Percentiles rank a stretch among this genome's conserved stretches.
phyloP scores from a whole-genome alignment of 37 sponge, comb jelly and placozoan species.

The Chondrilla cf. caribensis region DNA sequence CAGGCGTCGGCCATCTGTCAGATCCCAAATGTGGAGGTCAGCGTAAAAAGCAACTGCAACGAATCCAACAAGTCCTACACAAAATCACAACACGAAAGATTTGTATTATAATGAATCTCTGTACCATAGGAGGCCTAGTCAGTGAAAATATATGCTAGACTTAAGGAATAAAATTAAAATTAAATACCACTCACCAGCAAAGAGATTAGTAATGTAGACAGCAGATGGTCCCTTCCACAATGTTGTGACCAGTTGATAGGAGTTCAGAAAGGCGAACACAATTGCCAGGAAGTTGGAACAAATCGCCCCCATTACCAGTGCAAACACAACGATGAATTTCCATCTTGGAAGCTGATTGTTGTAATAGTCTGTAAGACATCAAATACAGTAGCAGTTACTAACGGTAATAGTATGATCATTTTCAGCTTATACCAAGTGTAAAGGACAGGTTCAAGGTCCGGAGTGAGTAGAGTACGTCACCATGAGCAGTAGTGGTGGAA shows the following conservation, averaged over 20 bases:
- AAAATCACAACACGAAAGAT: no score
- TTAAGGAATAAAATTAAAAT: neutral
- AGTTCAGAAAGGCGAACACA: conserved; percentile 55
- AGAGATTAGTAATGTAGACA: conserved; percentile 52
- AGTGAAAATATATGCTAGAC: no score
- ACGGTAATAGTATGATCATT: neutral
- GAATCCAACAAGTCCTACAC: conserved; percentile 4
- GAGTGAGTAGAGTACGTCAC: neutral
- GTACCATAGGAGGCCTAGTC: no score
- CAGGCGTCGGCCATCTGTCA: conserved; percentile 11
- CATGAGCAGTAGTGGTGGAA: no score
- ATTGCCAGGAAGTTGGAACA: conserved; percentile 28
- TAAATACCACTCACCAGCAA: conserved; percentile 39
- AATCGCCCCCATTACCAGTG: conserved; percentile 34
- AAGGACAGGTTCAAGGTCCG: neutral
- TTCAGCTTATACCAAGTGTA: neutral
- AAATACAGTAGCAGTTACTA: neutral
- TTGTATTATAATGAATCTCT: no score
- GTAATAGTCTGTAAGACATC: neutral
- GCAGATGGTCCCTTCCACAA: conserved; percentile 72
- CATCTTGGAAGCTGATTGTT: conserved; percentile 1
- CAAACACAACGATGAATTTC: conserved; percentile 35
- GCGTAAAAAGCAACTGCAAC: conserved; percentile 18
- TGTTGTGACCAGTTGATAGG: conserved; percentile 60
- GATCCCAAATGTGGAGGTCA: conserved; percentile 27